phyloP scores from a whole-genome alignment of 64 coral and sea anemone genomes.

The Pocillopora damicornis region DNA sequence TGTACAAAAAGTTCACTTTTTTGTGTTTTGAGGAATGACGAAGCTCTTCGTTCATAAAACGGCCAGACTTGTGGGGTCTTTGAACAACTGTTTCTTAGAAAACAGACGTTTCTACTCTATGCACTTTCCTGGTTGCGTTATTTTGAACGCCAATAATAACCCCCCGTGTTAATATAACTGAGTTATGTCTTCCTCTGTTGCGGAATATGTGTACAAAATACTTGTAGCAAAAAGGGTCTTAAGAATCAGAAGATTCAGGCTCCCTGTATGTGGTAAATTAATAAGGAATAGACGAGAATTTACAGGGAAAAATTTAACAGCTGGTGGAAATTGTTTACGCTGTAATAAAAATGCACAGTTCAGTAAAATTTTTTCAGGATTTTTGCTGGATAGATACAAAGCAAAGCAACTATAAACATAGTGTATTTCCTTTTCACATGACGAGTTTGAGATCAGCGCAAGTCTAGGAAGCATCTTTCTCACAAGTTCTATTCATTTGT shows the following conservation, averaged over 20 bases:
- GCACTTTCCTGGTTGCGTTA: no score
- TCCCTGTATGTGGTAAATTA: constrained; percentile 13
- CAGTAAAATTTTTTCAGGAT: neutral
- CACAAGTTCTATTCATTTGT: no score
- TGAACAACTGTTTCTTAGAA: no score
- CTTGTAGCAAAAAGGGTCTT: neutral
- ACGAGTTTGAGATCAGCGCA: neutral
- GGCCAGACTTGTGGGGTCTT: no score
- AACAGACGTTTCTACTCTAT: no score
- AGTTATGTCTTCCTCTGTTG: no score
- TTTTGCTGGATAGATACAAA: neutral
- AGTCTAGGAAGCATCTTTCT: neutral
- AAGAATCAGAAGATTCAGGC: neutral
- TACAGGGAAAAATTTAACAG: neutral
- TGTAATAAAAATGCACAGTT: neutral
- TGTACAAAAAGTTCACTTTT: no score
- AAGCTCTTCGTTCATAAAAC: no score
- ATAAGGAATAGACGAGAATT: constrained; percentile 8
- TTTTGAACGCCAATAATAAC: no score
- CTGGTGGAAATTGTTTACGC: constrained; percentile 8
- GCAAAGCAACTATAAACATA: neutral
- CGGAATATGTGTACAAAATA: neutral
- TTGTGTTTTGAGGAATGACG: no score
- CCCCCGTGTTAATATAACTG: no score
- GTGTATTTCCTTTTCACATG: neutral